Base-by-base conservation (phyloP, 64 coral and sea anemone species). In the Porites australiensis region DNA sequence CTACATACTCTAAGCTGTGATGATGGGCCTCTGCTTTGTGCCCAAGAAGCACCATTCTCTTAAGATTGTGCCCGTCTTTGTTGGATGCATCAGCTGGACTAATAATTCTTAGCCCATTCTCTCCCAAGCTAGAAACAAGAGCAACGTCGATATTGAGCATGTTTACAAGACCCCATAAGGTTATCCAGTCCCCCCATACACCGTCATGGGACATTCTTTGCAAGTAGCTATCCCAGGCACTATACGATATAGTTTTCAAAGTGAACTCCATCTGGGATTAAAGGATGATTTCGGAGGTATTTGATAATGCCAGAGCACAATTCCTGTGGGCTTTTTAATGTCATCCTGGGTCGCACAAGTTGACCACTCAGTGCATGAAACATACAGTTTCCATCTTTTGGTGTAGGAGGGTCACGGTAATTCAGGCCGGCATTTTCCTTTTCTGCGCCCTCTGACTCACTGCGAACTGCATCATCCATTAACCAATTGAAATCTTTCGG, bases 291-390 rank as follows among this genome's bases (percentile, higher is more conserved):
- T 58, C 51, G 43, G 6, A 88, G 60, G 61, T 77, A 77, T 58
- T 75, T 37, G 21, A 88, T 50, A 54, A 88, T 55, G 71, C 54
- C 15, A 18, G 44, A 23, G 44, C 87, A 44, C 44, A 78, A 61
- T 8, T 77, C 58, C 21, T 13, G 15, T 20, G 44, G 51, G 21
- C 57, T 66, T 14, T 62, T 53, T 18, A 20, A 22, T 14, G 87
- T 45, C 0, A 51, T 45, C 50, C 46, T 62, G 50, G 78, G 44
- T 16, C 87, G 50, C 27, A 49, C 48, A 9, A 89, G 87, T 75
- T 89, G 87, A 74, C 78, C 87, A 79, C 87, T 89, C 59, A 78
- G 15, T 77, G 87, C 87, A 60, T 89, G 87, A 27, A 89, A 78
- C 20, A 89, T 49, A 58, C 87, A 89, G 87, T 77, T 77, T 2